A percentile compares a stretch with the other conserved stretches of the same genome.
Evolutionary conservation across 64 coral and sea anemone species (phyloP).

Genomic region (Hydrozoanthus tunicans): DNA sequence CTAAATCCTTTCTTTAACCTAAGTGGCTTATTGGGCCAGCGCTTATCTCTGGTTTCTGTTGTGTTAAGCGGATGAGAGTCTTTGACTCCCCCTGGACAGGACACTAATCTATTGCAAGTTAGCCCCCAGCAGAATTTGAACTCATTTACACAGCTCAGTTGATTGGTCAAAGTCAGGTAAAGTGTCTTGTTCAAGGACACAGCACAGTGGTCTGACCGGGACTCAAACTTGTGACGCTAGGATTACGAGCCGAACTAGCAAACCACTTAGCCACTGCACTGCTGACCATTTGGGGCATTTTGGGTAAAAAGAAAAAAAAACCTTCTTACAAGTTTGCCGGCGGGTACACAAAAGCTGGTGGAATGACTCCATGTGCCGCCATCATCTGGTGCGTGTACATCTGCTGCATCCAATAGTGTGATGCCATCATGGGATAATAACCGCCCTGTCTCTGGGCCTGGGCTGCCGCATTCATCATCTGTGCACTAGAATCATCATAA

Average conservation of each 20-base stretch:
- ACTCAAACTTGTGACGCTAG: no score
- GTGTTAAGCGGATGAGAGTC: no score
- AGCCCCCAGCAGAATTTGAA: no score
- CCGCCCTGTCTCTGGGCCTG: conserved; percentile 35
- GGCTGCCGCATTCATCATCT: conserved; percentile 46
- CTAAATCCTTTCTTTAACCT: no score
- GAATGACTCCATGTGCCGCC: conserved; percentile 65
- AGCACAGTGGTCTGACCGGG: no score
- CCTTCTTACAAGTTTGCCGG: conserved; percentile 63
- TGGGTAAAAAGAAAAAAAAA: background rate
- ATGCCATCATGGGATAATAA: conserved; percentile 61
- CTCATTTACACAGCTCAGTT: no score
- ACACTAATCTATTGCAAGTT: no score
- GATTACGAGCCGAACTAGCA: background rate
- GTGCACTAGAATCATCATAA: background rate
- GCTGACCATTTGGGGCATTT: background rate
- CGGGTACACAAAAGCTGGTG: conserved; percentile 64
- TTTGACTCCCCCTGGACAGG: no score
- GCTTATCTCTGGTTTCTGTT: no score
- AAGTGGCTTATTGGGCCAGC: no score
- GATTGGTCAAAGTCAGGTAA: no score
- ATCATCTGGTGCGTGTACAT: conserved; percentile 77
- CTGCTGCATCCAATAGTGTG: conserved; percentile 81
- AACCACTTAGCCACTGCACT: background rate
- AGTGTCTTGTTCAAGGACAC: no score